Conservation (phyloP, 2,113 vertebrate species). For the Cricetomys ansorgei region DNA sequence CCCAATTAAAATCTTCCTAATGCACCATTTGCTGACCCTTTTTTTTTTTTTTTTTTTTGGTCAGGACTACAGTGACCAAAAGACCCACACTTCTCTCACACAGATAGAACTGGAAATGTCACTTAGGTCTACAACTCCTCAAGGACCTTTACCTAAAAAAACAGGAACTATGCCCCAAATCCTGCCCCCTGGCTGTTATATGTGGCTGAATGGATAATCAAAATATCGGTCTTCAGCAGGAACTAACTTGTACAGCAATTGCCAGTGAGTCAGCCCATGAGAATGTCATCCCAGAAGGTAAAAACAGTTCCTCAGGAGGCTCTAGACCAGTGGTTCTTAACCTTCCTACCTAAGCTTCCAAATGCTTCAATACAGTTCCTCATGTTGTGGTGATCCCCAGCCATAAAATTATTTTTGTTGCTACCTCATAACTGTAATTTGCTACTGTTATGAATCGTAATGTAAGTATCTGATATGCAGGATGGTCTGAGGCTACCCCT, state of each 20-base stretch:
- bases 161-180: neutral
- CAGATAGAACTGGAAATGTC: neutral
- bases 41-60: neutral
- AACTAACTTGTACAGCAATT: neutral
- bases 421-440: too few relatives aligned
- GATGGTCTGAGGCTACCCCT: too few relatives aligned
- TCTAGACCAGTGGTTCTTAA: too few relatives aligned
- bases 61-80: neutral
- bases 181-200: conserved; percentile 13
- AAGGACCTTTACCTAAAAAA: conserved; percentile 1
- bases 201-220: conserved; percentile 32
- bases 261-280: conserved; percentile 41
- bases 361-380: too few relatives aligned
- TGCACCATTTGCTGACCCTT: neutral
- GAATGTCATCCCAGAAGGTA: neutral
- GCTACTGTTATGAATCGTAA: too few relatives aligned
- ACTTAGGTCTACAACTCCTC: neutral
- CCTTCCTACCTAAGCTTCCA: too few relatives aligned
- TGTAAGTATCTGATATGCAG: too few relatives aligned
- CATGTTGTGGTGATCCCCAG: too few relatives aligned
- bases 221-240: conserved; percentile 40
- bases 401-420: too few relatives aligned
- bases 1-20: neutral
- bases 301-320: neutral
- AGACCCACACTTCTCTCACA: neutral